Base-by-base conservation (phyloP, 1,140 invertebrate genomes). In the Octopus sinensis region DNA sequence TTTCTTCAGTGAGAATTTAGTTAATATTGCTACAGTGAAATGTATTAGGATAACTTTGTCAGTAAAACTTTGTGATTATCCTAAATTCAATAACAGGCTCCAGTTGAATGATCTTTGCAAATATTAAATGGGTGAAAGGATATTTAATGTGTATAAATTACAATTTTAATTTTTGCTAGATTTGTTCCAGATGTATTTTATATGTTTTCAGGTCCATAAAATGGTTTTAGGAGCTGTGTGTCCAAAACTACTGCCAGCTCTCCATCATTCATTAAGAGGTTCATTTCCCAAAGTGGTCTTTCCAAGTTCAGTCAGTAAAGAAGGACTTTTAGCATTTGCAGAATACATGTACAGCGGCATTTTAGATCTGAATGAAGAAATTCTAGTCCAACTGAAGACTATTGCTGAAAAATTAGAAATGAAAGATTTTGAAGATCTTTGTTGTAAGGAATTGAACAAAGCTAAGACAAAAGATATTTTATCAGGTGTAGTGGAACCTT, bases 401-500 rank as follows among this genome's bases (percentile, higher is more conserved):
- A 73, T 73, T 17, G 68, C 68, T 23, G 17, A 73, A 23, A 13
- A 23, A 10, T 73, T 73, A 13, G 68, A 73, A 6, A 73, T 73
- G 68, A 73, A 73, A 23, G 68, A 73, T 73, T 73, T 73, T 73
- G 68, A 73, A 73, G 17, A 73, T n/a, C 68, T 73, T 73, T 73
- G 68, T 13, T n/a, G 13, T 23, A 73, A 73, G 17, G 17, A 73
- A 73, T 23, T 73, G 5, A 73, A 73, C 17, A 6, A 13, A 17
- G 17, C 13, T 23, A 73, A n/a, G 68, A 23, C 30, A 73, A 5
- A 13, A 73, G 30, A 73, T 23, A 13, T 73, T 73, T 23, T 73
- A 6, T 9, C 68, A 0, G 30, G 4, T 73, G 30, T 73, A 6
- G 17, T 73, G 13, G 68, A 73, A 13, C 68, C 68, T n/a, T n/a